Conservation (phyloP, 2,797 vertebrate genomes). For the Poecilia gillii region DNA sequence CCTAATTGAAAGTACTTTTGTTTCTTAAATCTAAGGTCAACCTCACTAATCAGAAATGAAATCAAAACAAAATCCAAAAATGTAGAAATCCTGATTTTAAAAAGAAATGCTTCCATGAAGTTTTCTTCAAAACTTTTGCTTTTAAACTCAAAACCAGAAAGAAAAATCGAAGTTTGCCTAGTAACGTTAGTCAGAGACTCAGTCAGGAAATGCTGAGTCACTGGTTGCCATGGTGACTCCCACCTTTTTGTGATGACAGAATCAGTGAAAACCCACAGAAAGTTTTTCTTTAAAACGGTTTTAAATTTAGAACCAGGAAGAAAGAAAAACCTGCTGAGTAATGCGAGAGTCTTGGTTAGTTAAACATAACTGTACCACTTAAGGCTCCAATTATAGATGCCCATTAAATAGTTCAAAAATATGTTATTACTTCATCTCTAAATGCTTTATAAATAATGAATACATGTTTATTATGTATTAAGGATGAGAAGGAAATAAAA, state of each 20-base stretch:
- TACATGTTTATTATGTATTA: too few relatives aligned
- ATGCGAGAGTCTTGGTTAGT: neutral
- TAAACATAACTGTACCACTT: too few relatives aligned
- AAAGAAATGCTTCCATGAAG: neutral
- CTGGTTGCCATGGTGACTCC: neutral
- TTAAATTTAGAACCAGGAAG: neutral
- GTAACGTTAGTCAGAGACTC: neutral
- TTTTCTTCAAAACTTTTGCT: neutral
- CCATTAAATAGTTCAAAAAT: too few relatives aligned
- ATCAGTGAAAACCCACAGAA: neutral
- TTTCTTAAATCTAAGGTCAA: neutral
- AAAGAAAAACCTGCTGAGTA: neutral
- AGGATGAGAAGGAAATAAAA: too few relatives aligned
- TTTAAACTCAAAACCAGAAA: neutral
- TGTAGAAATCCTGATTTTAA: neutral
- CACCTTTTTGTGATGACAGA: neutral
- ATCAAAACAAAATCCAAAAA: neutral
- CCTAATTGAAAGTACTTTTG: neutral
- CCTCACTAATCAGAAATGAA: neutral
- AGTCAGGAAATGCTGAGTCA: neutral
- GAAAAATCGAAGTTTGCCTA: neutral
- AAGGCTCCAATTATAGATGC: too few relatives aligned
- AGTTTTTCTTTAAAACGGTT: neutral
- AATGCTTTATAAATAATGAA: too few relatives aligned
- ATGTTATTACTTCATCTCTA: too few relatives aligned